Conservation (phyloP, 2,797 vertebrate genomes). For the Psittacula derbiana region DNA sequence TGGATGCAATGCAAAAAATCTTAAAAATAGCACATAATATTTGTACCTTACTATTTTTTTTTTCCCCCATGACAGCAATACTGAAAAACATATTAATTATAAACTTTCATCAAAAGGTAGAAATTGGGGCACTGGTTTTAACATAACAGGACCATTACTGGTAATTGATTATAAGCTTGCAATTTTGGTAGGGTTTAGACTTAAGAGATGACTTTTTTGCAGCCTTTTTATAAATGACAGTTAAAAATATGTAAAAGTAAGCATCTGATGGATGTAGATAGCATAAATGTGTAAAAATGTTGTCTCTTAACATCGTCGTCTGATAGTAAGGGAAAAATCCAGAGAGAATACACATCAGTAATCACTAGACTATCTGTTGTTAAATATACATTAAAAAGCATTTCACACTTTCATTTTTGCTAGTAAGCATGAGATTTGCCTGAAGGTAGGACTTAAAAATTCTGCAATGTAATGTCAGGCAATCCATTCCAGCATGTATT, state of each 20-base stretch:
- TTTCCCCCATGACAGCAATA: not conserved
- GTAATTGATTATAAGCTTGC: conserved; percentile 47
- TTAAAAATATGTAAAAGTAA: conserved; percentile 71
- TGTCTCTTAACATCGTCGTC: conserved; percentile 84
- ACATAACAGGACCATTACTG: conserved; percentile 7
- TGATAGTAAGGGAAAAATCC: conserved; percentile 85
- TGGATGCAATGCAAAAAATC: conserved; percentile 2
- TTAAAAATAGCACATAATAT: conserved; percentile 1
- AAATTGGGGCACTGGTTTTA: not conserved
- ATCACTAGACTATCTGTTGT: conserved; percentile 94
- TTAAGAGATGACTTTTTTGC: conserved; percentile 53
- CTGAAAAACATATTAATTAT: conserved; percentile 6
- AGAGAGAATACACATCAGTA: conserved; percentile 93
- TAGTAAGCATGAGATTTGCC: conserved; percentile 90
- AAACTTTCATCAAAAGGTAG: conserved; percentile 10
- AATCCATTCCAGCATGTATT: conserved; percentile 80
- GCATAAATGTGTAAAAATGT: conserved; percentile 82
- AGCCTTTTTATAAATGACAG: conserved; percentile 61
- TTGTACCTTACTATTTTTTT: not conserved
- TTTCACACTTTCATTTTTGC: conserved; percentile 97
- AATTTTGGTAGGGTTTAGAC: conserved; percentile 44
- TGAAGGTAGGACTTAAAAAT: conserved; percentile 93
- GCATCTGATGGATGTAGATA: conserved; percentile 68
- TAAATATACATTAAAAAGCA: conserved; percentile 99
- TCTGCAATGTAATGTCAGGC: conserved; percentile 84